Evolutionary conservation across 2,113 vertebrate species (phyloP), one percentile per base, ranked within the genome.

Genomic region (Calyptomena viridis): DNA sequence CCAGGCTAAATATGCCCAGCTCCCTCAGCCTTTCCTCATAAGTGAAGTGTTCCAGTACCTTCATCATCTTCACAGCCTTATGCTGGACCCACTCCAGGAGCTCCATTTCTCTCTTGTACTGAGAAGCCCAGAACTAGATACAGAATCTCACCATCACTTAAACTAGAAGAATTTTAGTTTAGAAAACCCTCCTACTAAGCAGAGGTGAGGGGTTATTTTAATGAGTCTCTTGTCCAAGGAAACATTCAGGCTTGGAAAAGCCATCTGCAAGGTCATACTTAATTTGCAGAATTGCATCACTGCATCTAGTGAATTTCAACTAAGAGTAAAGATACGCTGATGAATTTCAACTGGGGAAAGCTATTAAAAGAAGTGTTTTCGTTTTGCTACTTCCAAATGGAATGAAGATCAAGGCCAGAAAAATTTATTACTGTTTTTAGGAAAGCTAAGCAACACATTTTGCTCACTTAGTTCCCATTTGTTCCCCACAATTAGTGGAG

Each of bases 171-270:
- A 13, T n/a, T 59, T 47, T 25, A 15, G 17, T 17, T 15, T n/a
- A 44, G 73, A 47, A 55, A 89, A 42, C 19, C 23, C 33, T 25
- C 13, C 25, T 42, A 16, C 35, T 49, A 37, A 52, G 44, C 5
- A 47, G 55, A 42, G 7, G 33, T 2, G 23, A 30, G 37, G 25
- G 6, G 17, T 3, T 12, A 2, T 40, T 33, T 78, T 47, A 31
- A n/a, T 11, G 12, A 23, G 30, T 14, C 0, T 0, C 20, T 69
- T 9, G 4, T 23, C 42, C 25, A 3, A 40, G 19, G 31, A 53
- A 84, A 66, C 27, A 10, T 5, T 19, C 15, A 17, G 28, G 53
- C 25, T 55, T 24, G 39, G 14, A 14, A 68, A 71, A 84, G 15
- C 24, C 24, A 2, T 8, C 37, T n/a, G 22, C 20, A 27, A 60